phyloP scores from a whole-genome alignment of 2,113 vertebrate species.

The Antigone vipio region DNA sequence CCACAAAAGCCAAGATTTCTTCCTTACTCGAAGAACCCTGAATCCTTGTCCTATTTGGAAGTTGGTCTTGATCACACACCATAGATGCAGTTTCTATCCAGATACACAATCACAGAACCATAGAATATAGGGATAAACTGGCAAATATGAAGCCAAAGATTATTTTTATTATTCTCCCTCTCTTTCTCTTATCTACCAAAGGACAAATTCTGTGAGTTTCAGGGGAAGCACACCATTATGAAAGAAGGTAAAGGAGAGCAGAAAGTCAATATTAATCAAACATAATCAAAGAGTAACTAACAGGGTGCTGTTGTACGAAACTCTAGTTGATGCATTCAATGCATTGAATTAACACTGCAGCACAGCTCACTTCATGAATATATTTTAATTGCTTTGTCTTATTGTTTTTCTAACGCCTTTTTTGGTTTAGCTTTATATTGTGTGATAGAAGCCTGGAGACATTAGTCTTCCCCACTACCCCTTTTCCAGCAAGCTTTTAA shows the following conservation, averaged over 20 bases:
- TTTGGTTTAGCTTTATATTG: not conserved
- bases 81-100: not conserved
- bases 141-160: not conserved
- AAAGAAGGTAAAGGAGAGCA: not conserved
- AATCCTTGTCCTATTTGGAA: not conserved
- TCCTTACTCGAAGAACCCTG: not conserved
- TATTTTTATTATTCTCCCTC: not conserved
- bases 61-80: not conserved
- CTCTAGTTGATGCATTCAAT: not conserved
- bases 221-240: not conserved
- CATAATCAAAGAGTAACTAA: not conserved
- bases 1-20: not conserved
- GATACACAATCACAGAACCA: not conserved
- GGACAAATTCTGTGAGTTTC: not conserved
- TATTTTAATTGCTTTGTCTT: not conserved
- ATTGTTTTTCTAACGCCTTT: not conserved
- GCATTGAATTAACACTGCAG: not conserved
- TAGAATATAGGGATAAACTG: not conserved
- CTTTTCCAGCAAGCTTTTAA: not conserved
- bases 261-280: not conserved
- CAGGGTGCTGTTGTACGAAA: not conserved
- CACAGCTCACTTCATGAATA: not conserved
- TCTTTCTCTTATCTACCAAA: not conserved
- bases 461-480: not conserved
- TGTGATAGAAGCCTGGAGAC: not conserved